Evolutionary conservation across 2,888 invertebrate species (phyloP).

Genomic region (Nomada goodeniana): DNA sequence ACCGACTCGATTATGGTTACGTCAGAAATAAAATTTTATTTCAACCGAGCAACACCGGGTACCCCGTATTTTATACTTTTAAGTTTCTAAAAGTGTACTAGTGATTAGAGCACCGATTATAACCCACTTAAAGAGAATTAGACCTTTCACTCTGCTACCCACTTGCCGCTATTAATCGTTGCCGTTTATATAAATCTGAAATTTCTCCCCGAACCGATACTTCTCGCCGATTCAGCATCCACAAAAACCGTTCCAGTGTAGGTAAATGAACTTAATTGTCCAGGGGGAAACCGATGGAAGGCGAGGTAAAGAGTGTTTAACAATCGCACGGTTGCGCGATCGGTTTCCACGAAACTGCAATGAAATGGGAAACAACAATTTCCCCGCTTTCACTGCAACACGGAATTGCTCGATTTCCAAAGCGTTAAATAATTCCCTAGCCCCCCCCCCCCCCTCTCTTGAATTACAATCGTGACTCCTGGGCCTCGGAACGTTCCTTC

Average conservation of each 20-base stretch:
- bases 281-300: conserved; percentile 1
- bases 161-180: neutral
- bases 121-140: too few relatives aligned
- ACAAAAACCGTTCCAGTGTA: neutral
- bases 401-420: conserved; percentile 25
- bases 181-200: too few relatives aligned
- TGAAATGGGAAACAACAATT: conserved; percentile 40
- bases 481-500: neutral
- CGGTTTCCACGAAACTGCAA: conserved; percentile 17
- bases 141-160: neutral
- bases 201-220: neutral
- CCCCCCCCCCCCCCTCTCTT: too few relatives aligned
- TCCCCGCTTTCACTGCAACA: conserved; percentile 34
- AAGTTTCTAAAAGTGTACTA: too few relatives aligned
- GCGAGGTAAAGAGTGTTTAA: neutral
- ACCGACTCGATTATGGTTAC: too few relatives aligned
- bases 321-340: conserved; percentile 9
- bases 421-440: conserved; percentile 28
- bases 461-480: neutral
- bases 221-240: neutral
- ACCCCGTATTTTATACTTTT: too few relatives aligned
- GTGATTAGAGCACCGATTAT: too few relatives aligned
- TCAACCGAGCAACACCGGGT: too few relatives aligned
- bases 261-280: conserved; percentile 6
- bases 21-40: too few relatives aligned